Percentiles rank a stretch among this genome's conserved stretches.
These are phyloP conservation scores for Oppia nitens DNA, from an alignment of 1,140 invertebrate species.

Conservation along the genomic window DNA sequence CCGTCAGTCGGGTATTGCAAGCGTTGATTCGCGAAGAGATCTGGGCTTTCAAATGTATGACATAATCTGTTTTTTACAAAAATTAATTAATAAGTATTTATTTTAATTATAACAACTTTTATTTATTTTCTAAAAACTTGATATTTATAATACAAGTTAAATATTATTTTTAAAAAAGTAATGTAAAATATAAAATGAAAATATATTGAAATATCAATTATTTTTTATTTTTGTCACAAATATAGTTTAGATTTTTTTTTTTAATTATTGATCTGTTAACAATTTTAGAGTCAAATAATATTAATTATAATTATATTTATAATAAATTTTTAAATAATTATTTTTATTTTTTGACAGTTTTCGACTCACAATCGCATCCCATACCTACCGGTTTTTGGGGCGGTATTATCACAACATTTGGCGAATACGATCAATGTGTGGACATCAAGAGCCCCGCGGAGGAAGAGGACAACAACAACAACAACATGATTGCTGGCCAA, in stretches of 20 bases:
- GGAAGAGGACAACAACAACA: constrained; percentile 6
- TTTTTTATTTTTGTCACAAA: no score
- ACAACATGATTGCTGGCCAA: constrained; percentile 5
- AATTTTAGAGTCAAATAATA: no score
- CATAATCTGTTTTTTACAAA: neutral
- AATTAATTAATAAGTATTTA: no score
- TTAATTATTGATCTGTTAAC: no score
- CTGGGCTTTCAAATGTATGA: constrained; percentile 13
- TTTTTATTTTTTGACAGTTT: constrained; percentile 19
- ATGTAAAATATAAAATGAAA: no score
- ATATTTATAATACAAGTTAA: no score
- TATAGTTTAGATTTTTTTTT: no score
- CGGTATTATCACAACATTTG: constrained; percentile 21
- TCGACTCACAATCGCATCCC: constrained; percentile 21
- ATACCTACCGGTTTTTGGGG: constrained; percentile 19
- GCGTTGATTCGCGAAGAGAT: neutral
- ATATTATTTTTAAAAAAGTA: no score
- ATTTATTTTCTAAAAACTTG: constrained; percentile 1
- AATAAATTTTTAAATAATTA: no score
- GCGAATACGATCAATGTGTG: constrained; percentile 24
- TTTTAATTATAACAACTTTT: neutral
- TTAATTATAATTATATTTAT: no score
- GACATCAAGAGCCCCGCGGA: constrained; percentile 7
- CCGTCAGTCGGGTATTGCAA: neutral
- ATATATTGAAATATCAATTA: no score